Evolutionary conservation across 2,113 vertebrate species (phyloP), one percentile per base, ranked within the genome.

Genomic region (Lepus timidus): DNA sequence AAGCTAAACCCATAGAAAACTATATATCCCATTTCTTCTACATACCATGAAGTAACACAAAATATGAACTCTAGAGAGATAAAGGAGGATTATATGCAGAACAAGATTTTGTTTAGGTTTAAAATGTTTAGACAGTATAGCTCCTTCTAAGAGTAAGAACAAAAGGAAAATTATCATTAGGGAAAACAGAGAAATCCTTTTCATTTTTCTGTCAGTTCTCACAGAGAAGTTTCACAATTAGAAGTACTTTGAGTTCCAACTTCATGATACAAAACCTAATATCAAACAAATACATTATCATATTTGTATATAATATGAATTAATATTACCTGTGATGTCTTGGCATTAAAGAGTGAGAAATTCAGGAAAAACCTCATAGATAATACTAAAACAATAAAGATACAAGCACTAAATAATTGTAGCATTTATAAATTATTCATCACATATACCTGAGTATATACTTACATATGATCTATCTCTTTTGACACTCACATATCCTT

Each of bases 371-470:
- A 29, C 9, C 12, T 88, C 22, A 13, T 3, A 90, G 27, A 89
- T 80, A 78, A 92, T 62, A 61, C 10, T 70, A 86, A 82, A 96
- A 94, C 76, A 51, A 70, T 89, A n/a, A 76, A 91, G 65, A 87
- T 49, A 39, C 3, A 19, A 86, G 10, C 12, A 80, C 13, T 97
- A 89, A 78, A 65, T 74, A 85, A 67, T 71, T 81, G 82, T 39
- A 64, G 33, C n/a, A 74, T 80, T 70, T 70, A 64, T 9, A 86
- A 8, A 75, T 67, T 89, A 65, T 31, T 76, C 3, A 86, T 67
- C 20, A 91, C 17, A 51, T 64, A 75, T 27, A 80, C 0, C 0
- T 68, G 13, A 89, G 11, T 3, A 87, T 55, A 82, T 85, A 93
- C 91, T 83, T 96, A 17, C 49, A 83, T 62, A 33, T 62, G 62